Percentiles rank a stretch among this genome's conserved stretches.
These are phyloP conservation scores for Acrossocheilus wenchowensis DNA, from an alignment of 2,797 vertebrate genomes.

Conservation along the genomic window DNA sequence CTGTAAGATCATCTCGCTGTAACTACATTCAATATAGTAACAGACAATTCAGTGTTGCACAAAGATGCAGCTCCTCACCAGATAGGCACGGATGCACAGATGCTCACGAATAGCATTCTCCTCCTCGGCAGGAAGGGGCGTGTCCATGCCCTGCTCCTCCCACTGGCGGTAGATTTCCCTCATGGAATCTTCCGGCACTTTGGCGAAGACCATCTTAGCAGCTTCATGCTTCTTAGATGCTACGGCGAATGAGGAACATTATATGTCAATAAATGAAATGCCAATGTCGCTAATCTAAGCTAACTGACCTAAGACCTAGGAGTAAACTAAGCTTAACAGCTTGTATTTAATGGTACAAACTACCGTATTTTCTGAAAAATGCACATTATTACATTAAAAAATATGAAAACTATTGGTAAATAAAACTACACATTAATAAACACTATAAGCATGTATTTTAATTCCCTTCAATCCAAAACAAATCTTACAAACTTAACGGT, in stretches of 20 bases:
- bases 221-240: constrained; percentile 95
- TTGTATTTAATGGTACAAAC: neutral
- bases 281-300: neutral
- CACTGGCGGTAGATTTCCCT: constrained; percentile 92
- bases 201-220: constrained; percentile 93
- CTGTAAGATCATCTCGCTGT: neutral
- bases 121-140: constrained; percentile 87
- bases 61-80: constrained; percentile 79
- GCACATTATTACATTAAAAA: neutral
- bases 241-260: constrained; percentile 61
- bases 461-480: neutral
- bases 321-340: neutral
- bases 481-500: neutral
- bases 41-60: neutral
- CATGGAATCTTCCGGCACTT: constrained; percentile 95
- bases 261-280: neutral
- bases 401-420: neutral
- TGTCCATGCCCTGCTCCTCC: constrained; percentile 86
- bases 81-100: constrained; percentile 92
- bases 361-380: neutral
- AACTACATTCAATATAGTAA: neutral
- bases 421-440: neutral
- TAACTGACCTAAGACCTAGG: neutral
- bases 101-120: constrained; percentile 96
- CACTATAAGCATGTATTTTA: neutral